phyloP scores from a whole-genome alignment of 2,888 invertebrate genomes.

The Ferrisia virgata region DNA sequence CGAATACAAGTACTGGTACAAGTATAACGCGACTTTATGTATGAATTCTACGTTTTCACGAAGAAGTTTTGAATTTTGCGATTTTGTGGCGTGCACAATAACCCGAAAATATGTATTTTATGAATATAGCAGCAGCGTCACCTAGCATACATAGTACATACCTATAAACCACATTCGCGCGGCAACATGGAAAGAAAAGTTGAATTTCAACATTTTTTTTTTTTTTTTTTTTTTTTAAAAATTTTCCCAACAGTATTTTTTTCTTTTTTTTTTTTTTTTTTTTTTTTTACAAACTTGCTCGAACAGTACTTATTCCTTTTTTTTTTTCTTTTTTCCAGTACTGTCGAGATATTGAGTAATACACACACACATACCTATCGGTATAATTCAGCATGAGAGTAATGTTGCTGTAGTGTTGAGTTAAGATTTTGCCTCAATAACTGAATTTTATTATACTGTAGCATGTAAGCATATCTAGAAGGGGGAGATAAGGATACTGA shows the following conservation, averaged over 20 bases:
- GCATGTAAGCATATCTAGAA: no score
- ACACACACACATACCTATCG: background rate
- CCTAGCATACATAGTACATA: no score
- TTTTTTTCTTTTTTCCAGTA: no score
- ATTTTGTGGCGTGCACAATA: background rate
- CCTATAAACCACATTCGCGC: no score
- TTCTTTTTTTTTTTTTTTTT: no score
- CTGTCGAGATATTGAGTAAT: background rate
- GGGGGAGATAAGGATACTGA: no score
- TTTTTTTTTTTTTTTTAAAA: no score
- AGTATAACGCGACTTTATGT: background rate
- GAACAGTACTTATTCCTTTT: no score
- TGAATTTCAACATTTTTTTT: background rate
- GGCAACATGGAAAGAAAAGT: background rate
- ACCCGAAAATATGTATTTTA: background rate
- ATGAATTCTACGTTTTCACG: background rate
- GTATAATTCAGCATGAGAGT: background rate
- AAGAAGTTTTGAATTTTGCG: background rate
- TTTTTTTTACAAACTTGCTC: no score
- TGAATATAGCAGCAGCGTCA: background rate
- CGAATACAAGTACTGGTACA: background rate
- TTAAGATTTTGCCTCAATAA: background rate
- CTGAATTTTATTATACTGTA: background rate
- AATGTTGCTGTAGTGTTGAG: background rate
- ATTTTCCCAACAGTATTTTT: background rate